Percentiles rank a stretch among this genome's conserved stretches.
These are phyloP conservation scores for Atrina japonica DNA, from an alignment of 2,888 invertebrate genomes.

Conservation along the genomic window DNA sequence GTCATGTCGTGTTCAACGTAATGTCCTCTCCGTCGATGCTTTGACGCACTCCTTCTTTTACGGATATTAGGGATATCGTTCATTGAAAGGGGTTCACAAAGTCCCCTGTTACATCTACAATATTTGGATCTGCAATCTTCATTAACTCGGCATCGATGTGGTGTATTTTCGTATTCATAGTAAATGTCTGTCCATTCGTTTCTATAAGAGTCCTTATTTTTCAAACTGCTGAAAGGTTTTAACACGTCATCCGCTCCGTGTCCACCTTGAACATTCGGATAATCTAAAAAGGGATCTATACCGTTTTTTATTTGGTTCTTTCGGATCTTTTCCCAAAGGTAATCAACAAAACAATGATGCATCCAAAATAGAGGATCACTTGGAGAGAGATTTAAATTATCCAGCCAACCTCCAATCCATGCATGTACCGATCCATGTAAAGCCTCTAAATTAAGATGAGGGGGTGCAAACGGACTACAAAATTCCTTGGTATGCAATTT, in stretches of 20 bases:
- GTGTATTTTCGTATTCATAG: constrained; percentile 64
- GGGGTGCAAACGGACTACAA: constrained; percentile 47
- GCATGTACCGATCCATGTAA: constrained; percentile 56
- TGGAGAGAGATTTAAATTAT: constrained; percentile 60
- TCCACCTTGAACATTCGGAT: constrained; percentile 38
- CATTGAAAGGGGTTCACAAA: neutral
- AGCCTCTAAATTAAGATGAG: constrained; percentile 52
- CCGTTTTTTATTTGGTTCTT: constrained; percentile 48
- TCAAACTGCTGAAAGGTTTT: constrained; percentile 47
- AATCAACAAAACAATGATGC: constrained; percentile 69
- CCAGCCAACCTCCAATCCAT: constrained; percentile 67
- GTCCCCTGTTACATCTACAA: constrained; percentile 46
- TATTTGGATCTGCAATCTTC: constrained; percentile 62
- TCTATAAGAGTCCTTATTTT: constrained; percentile 57
- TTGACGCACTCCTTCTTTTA: neutral
- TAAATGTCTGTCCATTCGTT: constrained; percentile 55
- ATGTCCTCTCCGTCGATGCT: too few relatives aligned
- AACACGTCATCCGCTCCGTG: constrained; percentile 3
- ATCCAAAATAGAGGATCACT: constrained; percentile 70
- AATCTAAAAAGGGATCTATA: constrained; percentile 56
- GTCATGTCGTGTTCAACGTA: too few relatives aligned
- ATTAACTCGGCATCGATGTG: constrained; percentile 57
- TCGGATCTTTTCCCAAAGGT: constrained; percentile 68
- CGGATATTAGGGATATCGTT: neutral
- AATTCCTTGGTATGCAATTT: constrained; percentile 48